Evolutionary conservation across 1,140 invertebrate species (phyloP).

Genomic region (Himalopsyche phryganea): DNA sequence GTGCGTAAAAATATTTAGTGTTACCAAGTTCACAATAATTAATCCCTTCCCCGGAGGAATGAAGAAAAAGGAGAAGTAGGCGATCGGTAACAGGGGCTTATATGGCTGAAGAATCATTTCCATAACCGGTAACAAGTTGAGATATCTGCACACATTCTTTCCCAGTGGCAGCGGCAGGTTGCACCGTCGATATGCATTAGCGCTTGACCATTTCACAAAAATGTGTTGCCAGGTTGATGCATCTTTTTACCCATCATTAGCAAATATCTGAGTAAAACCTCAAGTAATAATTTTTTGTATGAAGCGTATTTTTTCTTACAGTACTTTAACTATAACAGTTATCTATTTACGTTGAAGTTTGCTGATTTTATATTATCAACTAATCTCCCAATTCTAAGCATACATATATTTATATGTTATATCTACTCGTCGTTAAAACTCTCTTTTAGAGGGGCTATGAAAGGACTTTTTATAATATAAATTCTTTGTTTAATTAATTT

Average conservation of each 20-base stretch:
- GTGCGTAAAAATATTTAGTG: slow-evolving; percentile 8
- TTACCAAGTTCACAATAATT: slow-evolving; percentile 11
- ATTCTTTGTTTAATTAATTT: too few species aligned
- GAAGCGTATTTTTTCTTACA: too few species aligned
- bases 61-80: slow-evolving; percentile 1
- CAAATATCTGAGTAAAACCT: too few species aligned
- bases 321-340: too few species aligned
- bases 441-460: too few species aligned
- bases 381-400: too few species aligned
- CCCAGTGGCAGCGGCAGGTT: neutral
- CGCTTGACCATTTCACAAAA: neutral
- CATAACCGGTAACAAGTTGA: slow-evolving; percentile 11
- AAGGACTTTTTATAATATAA: too few species aligned
- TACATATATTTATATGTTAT: too few species aligned
- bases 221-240: neutral
- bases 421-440: too few species aligned
- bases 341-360: too few species aligned
- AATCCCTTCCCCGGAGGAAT: slow-evolving; percentile 1
- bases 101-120: slow-evolving; percentile 7
- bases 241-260: neutral
- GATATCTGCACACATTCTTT: slow-evolving; percentile 6
- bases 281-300: too few species aligned
- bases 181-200: neutral
- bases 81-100: slow-evolving; percentile 1
- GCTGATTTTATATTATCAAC: too few species aligned